A percentile compares a stretch with the other conserved stretches of the same genome.
phyloP scores from a whole-genome alignment of 2,888 invertebrate genomes.

The Cephus rjabovi region DNA sequence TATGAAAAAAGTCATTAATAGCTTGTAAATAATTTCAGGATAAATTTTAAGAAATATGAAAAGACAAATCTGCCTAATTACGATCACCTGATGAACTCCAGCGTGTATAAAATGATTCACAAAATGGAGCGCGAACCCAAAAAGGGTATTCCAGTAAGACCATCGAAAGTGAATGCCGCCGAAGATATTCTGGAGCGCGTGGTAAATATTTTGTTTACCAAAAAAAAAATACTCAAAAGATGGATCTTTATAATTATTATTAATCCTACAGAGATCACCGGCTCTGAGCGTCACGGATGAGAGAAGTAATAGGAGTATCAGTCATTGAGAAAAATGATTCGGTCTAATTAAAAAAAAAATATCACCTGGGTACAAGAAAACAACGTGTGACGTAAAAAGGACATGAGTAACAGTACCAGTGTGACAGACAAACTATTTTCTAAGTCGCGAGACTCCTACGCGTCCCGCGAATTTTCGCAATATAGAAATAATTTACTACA shows the following conservation, averaged over 20 bases:
- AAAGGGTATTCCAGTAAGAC: conserved; percentile 75
- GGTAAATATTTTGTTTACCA: conserved; percentile 40
- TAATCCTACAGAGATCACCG: conserved; percentile 52
- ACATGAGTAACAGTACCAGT: no score
- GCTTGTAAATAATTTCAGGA: conserved; percentile 69
- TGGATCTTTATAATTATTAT: not conserved
- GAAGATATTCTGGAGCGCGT: conserved; percentile 70
- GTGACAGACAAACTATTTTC: no score
- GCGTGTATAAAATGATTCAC: conserved; percentile 84
- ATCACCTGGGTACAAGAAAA: conserved; percentile 8
- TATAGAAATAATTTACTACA: no score
- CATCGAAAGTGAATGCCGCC: conserved; percentile 75
- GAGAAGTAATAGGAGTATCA: conserved; percentile 52
- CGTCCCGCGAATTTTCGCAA: no score
- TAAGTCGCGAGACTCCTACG: no score
- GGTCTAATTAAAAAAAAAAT: conserved; percentile 15
- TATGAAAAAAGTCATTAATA: not conserved
- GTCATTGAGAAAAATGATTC: conserved; percentile 39
- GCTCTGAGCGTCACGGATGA: conserved; percentile 52
- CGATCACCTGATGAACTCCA: conserved; percentile 82
- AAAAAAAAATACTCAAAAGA: not conserved
- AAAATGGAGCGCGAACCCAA: conserved; percentile 77
- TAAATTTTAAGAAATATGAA: conserved; percentile 92
- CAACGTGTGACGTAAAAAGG: no score
- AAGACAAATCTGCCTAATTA: conserved; percentile 76